Evolutionary conservation across 2,888 invertebrate genomes (phyloP), one percentile per base, ranked within the genome.

Genomic region (Conomelus anceps): DNA sequence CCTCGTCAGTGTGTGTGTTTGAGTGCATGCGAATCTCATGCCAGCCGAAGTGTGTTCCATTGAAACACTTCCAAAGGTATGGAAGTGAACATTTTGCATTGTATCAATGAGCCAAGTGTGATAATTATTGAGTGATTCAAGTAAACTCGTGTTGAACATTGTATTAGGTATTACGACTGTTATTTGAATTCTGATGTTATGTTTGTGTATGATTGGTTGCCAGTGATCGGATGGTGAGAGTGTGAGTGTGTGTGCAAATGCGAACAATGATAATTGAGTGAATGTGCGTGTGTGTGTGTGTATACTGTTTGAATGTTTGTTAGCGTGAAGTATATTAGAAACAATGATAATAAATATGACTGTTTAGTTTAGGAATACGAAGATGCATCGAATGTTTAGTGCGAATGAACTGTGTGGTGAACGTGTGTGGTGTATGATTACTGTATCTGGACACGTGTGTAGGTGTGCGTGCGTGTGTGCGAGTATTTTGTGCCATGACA

Each of bases 1-100:
- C 92, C 92, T 91, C 90, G 91, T 91, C 90, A 91, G 92, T 91
- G 84, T 90, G 90, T 88, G 23, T 20, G 87, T 88, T 86, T 86
- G 23, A 3, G 23, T 23, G 23, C 1, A 20, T 88, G 91, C 91
- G 91, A 90, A 91, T 91, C 90, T 90, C 92, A 92, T 92, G 91
- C 92, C 92, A 91, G 92, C 92, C 91, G 92, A 92, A 92, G 92
- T 92, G 91, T 91, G 90, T 90, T 91, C 90, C 90, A 89, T 90
- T 23, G 24, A 90, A 91, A 91, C 91, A 90, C 92, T 92, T 92
- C 92, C 91, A 91, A 91, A 91, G 92, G 92, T 92, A 92, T 92
- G 92, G 91, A 91, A 91, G 91, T 91, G 88, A 90, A 90, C 91
- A 90, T 91, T 90, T 91, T 92, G 92, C 92, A 92, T 92, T 92